Evolutionary conservation across 2,888 invertebrate genomes (phyloP).

Genomic region (Pollenia angustigena): DNA sequence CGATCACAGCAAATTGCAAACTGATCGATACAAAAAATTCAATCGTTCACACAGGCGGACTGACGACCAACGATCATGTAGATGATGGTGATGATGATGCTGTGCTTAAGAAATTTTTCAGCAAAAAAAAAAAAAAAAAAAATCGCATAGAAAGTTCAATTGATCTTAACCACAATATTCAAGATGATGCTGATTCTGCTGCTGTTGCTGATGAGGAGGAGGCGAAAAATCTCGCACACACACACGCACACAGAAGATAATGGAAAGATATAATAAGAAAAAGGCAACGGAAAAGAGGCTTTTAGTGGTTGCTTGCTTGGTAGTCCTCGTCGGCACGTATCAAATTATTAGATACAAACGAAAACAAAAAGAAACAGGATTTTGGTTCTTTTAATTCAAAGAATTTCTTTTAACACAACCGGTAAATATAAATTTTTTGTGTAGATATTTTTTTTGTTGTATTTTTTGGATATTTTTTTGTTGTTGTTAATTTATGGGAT

Average conservation of each 20-base stretch:
- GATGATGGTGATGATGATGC: conserved; percentile 27
- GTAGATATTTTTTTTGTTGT: background rate
- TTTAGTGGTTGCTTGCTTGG: conserved; percentile 1
- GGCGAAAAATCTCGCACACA: conserved; percentile 24
- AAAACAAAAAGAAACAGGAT: conserved; percentile 58
- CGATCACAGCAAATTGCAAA: conserved; percentile 74
- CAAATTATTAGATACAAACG: conserved; percentile 68
- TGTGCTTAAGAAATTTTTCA: conserved; percentile 50
- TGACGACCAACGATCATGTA: conserved; percentile 24
- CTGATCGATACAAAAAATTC: conserved; percentile 71
- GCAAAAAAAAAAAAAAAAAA: conserved; percentile 48
- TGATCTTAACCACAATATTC: conserved; percentile 64
- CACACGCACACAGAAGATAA: background rate
- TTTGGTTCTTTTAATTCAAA: conserved; percentile 60
- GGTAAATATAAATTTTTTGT: conserved; percentile 35
- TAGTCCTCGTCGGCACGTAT: conserved; percentile 70
- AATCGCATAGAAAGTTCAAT: conserved; percentile 73
- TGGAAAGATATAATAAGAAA: conserved; percentile 4
- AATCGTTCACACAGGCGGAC: conserved; percentile 60
- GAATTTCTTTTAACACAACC: conserved; percentile 64
- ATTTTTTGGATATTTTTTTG: conserved; percentile 5
- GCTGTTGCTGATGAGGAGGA: conserved; percentile 42
- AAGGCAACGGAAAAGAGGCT: conserved; percentile 22
- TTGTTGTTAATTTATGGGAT: conserved; percentile 45
- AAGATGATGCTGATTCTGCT: conserved; percentile 38